These are phyloP conservation scores for Acanthornis magna DNA, from an alignment of 2,797 vertebrate species.

Conservation along the genomic window DNA sequence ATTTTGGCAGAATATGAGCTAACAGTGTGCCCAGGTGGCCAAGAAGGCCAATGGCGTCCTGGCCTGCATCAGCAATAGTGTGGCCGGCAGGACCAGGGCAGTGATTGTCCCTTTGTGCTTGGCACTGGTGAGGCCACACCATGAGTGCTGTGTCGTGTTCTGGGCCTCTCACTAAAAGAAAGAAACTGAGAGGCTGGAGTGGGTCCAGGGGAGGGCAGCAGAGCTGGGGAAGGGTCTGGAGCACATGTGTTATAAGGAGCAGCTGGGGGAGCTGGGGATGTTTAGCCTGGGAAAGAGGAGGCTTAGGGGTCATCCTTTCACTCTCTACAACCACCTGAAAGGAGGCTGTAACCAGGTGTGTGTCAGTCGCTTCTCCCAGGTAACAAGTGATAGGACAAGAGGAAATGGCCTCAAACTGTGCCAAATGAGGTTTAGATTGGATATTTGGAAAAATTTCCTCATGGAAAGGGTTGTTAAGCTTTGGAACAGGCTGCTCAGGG, in stretches of 20 bases:
- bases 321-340: neutral
- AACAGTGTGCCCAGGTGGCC: neutral
- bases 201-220: neutral
- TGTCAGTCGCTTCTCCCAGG: neutral
- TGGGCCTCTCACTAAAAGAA: neutral
- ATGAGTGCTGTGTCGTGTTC: accelerated
- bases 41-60: neutral
- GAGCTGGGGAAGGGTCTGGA: neutral
- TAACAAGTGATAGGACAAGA: neutral
- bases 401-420: neutral
- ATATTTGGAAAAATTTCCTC: neutral
- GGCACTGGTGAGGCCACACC: neutral
- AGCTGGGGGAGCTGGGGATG: neutral
- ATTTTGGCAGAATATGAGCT: neutral
- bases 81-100: neutral
- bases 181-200: neutral
- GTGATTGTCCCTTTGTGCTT: neutral
- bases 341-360: neutral
- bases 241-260: accelerated
- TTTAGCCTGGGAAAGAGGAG: neutral
- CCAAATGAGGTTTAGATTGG: neutral
- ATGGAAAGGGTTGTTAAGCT: neutral
- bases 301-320: neutral
- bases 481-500: neutral
- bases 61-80: neutral